A percentile compares a stretch with the other conserved stretches of the same genome.
phyloP scores from a whole-genome alignment of 2,888 invertebrate species.

The Lithophane semibrunnea region DNA sequence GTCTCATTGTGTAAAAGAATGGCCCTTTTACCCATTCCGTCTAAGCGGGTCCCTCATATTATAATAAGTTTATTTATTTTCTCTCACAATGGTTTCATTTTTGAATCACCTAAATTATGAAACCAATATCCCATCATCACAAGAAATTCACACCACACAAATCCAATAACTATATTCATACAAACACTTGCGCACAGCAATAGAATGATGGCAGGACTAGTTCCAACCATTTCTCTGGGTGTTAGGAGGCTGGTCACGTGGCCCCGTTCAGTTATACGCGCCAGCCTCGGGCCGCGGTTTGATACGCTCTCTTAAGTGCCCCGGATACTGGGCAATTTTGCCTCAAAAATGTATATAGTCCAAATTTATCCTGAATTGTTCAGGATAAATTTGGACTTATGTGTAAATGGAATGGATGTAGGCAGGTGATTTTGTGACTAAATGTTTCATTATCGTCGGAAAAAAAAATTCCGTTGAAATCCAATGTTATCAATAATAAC shows the following conservation, averaged over 20 bases:
- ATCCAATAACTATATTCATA: conserved; percentile 40
- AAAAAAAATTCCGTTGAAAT: neutral
- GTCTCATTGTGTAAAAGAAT: neutral
- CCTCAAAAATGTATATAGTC: conserved; percentile 5
- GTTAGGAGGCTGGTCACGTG: conserved; percentile 79
- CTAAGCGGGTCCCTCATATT: no score
- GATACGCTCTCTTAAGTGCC: conserved; percentile 68
- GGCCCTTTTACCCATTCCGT: neutral
- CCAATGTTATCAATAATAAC: rapidly evolving
- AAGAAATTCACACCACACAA: conserved; percentile 13
- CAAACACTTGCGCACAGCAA: conserved; percentile 37
- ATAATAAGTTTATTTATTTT: neutral
- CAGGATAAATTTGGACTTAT: conserved; percentile 6
- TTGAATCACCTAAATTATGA: neutral
- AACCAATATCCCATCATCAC: neutral
- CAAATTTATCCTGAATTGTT: no score
- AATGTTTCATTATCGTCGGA: neutral
- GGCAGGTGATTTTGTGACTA: neutral
- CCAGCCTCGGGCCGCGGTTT: conserved; percentile 72
- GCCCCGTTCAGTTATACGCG: conserved; percentile 80
- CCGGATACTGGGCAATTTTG: conserved; percentile 59
- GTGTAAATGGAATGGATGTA: neutral
- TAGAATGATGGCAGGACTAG: conserved; percentile 57
- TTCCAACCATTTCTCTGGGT: conserved; percentile 63
- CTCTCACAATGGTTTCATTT: neutral